phyloP scores from a whole-genome alignment of 2,797 vertebrate species.

The Urocyon cinereoargenteus region DNA sequence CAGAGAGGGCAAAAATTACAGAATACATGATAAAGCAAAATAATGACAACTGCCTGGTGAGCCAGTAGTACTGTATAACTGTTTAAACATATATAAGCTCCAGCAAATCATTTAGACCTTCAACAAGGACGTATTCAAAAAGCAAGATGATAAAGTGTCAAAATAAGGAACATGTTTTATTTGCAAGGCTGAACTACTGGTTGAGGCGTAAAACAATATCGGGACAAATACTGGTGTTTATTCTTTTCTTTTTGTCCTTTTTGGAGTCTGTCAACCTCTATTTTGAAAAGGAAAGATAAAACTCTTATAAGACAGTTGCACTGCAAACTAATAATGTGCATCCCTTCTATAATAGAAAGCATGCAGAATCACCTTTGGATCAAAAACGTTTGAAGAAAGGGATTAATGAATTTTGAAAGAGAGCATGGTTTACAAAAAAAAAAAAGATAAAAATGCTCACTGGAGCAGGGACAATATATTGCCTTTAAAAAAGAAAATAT shows the following conservation, averaged over 20 bases:
- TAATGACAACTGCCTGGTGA: no score
- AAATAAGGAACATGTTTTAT: not conserved
- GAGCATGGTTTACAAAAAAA: not conserved
- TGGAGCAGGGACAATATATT: not conserved
- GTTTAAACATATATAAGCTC: not conserved
- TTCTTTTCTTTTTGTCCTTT: not conserved
- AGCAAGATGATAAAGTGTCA: not conserved
- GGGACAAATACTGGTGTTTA: not conserved
- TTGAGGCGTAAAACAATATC: not conserved
- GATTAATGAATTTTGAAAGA: not conserved
- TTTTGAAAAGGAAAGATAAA: not conserved
- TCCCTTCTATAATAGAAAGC: not conserved
- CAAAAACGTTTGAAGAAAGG: not conserved
- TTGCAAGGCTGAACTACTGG: not conserved
- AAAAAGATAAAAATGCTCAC: not conserved
- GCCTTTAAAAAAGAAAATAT: not conserved
- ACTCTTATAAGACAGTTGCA: not conserved
- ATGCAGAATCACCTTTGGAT: not conserved
- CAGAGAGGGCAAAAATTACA: not conserved
- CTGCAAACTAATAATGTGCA: not conserved
- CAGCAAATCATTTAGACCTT: not conserved
- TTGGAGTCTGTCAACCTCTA: not conserved
- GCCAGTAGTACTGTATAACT: not conserved
- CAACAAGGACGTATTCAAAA: not conserved
- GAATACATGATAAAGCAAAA: not conserved